Percentiles rank a stretch among this genome's conserved stretches.
Evolutionary conservation across 1,140 invertebrate species (phyloP).

Genomic region (Aphaenogaster floridana): DNA sequence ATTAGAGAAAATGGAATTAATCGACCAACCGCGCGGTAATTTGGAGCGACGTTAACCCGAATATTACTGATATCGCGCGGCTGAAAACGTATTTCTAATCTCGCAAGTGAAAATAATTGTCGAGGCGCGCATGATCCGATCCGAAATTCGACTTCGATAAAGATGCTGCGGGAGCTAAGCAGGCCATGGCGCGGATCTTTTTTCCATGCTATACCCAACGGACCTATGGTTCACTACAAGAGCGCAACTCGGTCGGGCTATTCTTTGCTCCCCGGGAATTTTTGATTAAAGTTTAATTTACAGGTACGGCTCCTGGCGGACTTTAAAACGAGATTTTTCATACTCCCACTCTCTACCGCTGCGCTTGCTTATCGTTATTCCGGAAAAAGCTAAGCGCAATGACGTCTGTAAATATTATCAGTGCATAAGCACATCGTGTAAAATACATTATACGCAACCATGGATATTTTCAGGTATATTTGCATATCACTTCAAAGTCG

Average conservation of each 20-base stretch:
- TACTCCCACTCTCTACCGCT: slow-evolving; percentile 22
- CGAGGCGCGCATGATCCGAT: not conserved
- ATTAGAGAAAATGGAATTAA: slow-evolving; percentile 64
- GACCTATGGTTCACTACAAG: slow-evolving; percentile 65
- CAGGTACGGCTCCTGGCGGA: slow-evolving; percentile 65
- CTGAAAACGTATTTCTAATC: not conserved
- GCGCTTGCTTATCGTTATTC: slow-evolving; percentile 20
- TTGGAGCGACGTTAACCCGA: not conserved
- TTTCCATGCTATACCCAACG: slow-evolving; percentile 40
- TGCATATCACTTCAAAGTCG: not conserved
- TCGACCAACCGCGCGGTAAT: slow-evolving; percentile 40
- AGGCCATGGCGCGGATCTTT: not conserved
- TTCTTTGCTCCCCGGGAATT: slow-evolving; percentile 67
- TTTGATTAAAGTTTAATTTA: slow-evolving; percentile 78
- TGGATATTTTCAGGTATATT: slow-evolving; percentile 32
- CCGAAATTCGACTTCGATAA: slow-evolving; percentile 28
- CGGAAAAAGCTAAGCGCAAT: slow-evolving; percentile 48
- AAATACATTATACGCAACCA: slow-evolving; percentile 10
- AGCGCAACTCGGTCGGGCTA: slow-evolving; percentile 57
- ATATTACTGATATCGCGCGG: slow-evolving; percentile 7
- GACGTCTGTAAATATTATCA: slow-evolving; percentile 67
- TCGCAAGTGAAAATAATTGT: not conserved
- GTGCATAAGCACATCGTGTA: slow-evolving; percentile 22
- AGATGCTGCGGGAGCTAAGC: not conserved
- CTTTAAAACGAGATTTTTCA: slow-evolving; percentile 76